phyloP scores from a whole-genome alignment of 2,888 invertebrate genomes.

The Drosophila macrospina region DNA sequence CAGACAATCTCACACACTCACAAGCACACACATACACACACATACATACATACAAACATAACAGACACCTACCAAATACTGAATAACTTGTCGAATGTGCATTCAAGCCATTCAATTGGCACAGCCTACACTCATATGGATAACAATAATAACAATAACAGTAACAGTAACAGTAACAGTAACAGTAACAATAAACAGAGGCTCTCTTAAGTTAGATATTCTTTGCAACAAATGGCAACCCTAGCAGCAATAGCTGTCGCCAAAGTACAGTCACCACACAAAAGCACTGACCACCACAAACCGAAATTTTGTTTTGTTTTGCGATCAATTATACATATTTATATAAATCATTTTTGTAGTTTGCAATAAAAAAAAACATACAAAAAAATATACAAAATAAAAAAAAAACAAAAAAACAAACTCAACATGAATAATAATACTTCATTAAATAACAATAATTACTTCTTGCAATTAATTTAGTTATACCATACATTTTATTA shows the following conservation, averaged over 20 bases:
- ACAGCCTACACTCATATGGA: conserved; percentile 61
- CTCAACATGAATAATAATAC: conserved; percentile 45
- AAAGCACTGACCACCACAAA: conserved; percentile 33
- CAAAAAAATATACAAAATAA: conserved; percentile 20
- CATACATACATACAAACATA: conserved; percentile 27
- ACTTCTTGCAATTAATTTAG: conserved; percentile 56
- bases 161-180: too few species aligned
- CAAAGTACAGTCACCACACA: conserved; percentile 56
- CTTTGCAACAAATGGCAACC: conserved; percentile 63
- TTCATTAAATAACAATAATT: conserved; percentile 56
- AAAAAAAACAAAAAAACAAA: conserved; percentile 30
- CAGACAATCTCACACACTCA: conserved; percentile 44
- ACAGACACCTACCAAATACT: conserved; percentile 60
- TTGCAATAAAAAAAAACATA: conserved; percentile 48
- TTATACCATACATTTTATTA: conserved; percentile 33
- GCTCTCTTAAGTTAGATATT: conserved; percentile 79
- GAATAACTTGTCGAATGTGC: conserved; percentile 72
- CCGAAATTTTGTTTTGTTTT: conserved; percentile 79
- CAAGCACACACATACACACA: conserved; percentile 32
- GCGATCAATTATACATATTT: conserved; percentile 26
- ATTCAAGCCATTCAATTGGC: conserved; percentile 60
- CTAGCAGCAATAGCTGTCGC: conserved; percentile 53
- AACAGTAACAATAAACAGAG: conserved; percentile 64
- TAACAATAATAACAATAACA: conserved; percentile 40
- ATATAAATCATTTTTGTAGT: conserved; percentile 60